Evolutionary conservation across 1,140 invertebrate species (phyloP).

Genomic region (Caerostris darwini): DNA sequence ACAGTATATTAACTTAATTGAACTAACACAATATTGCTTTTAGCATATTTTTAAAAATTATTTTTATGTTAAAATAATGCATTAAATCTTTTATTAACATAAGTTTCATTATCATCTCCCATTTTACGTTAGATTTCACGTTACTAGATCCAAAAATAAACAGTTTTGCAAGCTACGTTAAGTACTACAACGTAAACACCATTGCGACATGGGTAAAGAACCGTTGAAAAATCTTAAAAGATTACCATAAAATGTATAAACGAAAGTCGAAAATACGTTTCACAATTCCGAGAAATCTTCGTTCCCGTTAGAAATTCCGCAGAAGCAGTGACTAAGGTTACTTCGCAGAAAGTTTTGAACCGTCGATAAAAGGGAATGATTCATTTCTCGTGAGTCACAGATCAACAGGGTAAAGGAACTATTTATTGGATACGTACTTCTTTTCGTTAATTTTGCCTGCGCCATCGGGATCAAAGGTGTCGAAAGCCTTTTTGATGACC

Average conservation of each 20-base stretch:
- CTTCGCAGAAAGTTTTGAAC: neutral
- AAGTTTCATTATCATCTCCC: no score
- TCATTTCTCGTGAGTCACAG: constrained; percentile 32
- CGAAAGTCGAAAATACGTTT: neutral
- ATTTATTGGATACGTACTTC: constrained; percentile 79
- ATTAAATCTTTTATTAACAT: no score
- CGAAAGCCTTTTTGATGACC: constrained; percentile 86
- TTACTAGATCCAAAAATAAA: neutral
- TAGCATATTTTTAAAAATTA: no score
- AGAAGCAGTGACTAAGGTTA: neutral
- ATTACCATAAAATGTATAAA: neutral
- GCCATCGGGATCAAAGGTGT: constrained; percentile 85
- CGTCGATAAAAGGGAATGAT: neutral
- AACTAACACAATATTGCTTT: no score
- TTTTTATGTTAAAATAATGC: no score
- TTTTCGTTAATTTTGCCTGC: constrained; percentile 84
- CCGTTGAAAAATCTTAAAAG: neutral
- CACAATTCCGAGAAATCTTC: neutral
- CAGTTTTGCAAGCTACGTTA: neutral
- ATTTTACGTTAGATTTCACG: no score
- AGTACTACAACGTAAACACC: neutral
- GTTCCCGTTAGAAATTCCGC: neutral
- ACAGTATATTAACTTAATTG: no score
- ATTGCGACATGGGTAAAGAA: neutral
- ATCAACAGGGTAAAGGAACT: neutral